Evolutionary conservation across 2,797 vertebrate genomes (phyloP), one percentile per base, ranked within the genome.

Genomic region (Paratrypauchen microcephalus): DNA sequence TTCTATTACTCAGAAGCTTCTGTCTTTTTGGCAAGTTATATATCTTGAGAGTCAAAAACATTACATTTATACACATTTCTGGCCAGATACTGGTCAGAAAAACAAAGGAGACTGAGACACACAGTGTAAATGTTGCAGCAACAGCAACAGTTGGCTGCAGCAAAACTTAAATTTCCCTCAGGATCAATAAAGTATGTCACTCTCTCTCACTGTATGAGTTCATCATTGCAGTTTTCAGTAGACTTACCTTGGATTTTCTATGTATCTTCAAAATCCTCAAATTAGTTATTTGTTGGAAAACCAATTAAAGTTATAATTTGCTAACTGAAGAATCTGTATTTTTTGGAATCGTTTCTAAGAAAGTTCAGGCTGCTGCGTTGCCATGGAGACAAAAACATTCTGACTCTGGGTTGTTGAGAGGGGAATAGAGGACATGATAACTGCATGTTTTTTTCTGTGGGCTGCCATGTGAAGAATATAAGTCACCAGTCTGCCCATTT

Each of bases 361-460:
- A 71, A 30, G 69, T 65, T 60, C 6, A 32, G n/a, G 45, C 73
- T 74, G 61, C 26, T 50, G 21, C 48, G 81, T 83, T 86, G 71
- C 78, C 68, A 84, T 77, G 5, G 84, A 28, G 47, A 84, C 81
- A 58, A 73, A 65, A 75, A 83, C 73, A 73, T 78, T 77, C 69
- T 3, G n/a, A 64, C 71, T 39, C 47, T 68, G n/a, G 23, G 28
- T n/a, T 66, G 36, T 61, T 67, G 50, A 50, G 4, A n/a, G 15
- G 54, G 23, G 6, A 56, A 26, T 4, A 47, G 24, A 39, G 66
- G 59, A 28, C 4, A 45, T 61, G 21, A n/a, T 64, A 62, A 76
- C 39, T 59, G 0, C 21, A 65, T 36, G 48, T 0, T 67, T 69
- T 69, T 64, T 45, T 70, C 23, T 69, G 19, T 52, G 23, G 61